These are phyloP conservation scores for Heloderma charlesbogerti DNA, from an alignment of 2,113 vertebrate genomes.

Conservation along the genomic window DNA sequence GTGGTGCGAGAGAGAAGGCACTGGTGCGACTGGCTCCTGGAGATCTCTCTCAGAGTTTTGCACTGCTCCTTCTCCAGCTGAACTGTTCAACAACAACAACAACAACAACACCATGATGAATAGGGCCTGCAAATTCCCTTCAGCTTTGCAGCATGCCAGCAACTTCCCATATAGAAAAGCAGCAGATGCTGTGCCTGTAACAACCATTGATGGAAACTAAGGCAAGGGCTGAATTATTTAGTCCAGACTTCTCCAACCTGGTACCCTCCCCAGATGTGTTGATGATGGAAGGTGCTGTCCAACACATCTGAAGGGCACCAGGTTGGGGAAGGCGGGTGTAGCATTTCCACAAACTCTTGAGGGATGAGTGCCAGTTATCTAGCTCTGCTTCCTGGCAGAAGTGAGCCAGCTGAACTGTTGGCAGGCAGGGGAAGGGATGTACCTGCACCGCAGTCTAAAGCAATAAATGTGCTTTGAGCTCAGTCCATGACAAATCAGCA, in stretches of 20 bases:
- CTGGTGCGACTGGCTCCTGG: too few relatives aligned
- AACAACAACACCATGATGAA: neutral
- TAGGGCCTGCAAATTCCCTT: neutral
- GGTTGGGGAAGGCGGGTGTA: neutral
- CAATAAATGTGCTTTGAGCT: constrained; percentile 15
- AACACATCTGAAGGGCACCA: too few relatives aligned
- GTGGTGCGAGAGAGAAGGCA: too few relatives aligned
- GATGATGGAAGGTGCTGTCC: too few relatives aligned
- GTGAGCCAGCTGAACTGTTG: neutral
- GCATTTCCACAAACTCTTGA: neutral
- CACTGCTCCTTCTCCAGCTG: neutral
- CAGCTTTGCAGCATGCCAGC: neutral
- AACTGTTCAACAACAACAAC: neutral
- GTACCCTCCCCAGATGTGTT: too few relatives aligned
- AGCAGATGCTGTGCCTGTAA: neutral
- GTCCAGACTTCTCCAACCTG: too few relatives aligned
- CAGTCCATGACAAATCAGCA: constrained; percentile 36
- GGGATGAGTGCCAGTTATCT: neutral
- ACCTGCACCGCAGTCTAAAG: neutral
- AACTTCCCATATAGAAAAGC: neutral
- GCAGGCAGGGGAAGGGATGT: accelerated
- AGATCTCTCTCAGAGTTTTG: too few relatives aligned
- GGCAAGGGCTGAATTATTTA: neutral
- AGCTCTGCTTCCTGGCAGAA: neutral
- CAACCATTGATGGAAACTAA: neutral